phyloP scores from a whole-genome alignment of 2,888 invertebrate genomes.

The Acanthosepion esculentum region DNA sequence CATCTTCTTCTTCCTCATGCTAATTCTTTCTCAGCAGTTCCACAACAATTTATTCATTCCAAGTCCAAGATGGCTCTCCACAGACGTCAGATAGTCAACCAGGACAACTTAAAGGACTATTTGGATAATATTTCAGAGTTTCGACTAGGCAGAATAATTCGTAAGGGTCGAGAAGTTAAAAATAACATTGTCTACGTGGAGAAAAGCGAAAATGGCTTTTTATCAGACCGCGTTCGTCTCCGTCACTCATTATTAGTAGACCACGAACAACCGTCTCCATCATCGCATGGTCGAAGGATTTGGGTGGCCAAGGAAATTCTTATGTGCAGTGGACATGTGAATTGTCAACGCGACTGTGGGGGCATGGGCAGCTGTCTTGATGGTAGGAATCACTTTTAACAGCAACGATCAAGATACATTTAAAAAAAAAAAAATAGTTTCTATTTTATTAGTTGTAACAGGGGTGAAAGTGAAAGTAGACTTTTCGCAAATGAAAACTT shows the following conservation, averaged over 20 bases:
- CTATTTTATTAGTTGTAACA: neutral
- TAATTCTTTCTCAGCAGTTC: neutral
- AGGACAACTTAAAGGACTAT: constrained; percentile 34
- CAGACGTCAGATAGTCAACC: constrained; percentile 24
- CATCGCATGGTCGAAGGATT: constrained; percentile 40
- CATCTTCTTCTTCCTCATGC: neutral
- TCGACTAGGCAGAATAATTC: constrained; percentile 24
- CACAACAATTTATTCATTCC: constrained; percentile 18
- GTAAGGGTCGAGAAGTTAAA: constrained; percentile 39
- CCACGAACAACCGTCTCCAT: constrained; percentile 23
- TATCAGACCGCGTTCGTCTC: constrained; percentile 41
- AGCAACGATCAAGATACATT: neutral
- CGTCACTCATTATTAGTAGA: neutral
- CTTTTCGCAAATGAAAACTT: neutral
- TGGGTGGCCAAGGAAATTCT: constrained; percentile 46
- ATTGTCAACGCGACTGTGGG: constrained; percentile 41
- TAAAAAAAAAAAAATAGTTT: neutral
- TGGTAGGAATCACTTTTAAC: constrained; percentile 11
- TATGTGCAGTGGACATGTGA: constrained; percentile 43
- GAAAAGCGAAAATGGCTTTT: constrained; percentile 34
- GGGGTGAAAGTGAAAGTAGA: neutral
- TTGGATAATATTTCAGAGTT: neutral
- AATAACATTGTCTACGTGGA: constrained; percentile 41
- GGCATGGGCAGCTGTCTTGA: constrained; percentile 36
- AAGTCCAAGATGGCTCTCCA: constrained; percentile 33